Base-by-base conservation (phyloP, 2,113 vertebrate genomes). In the Nothobranchius kuhntae region DNA sequence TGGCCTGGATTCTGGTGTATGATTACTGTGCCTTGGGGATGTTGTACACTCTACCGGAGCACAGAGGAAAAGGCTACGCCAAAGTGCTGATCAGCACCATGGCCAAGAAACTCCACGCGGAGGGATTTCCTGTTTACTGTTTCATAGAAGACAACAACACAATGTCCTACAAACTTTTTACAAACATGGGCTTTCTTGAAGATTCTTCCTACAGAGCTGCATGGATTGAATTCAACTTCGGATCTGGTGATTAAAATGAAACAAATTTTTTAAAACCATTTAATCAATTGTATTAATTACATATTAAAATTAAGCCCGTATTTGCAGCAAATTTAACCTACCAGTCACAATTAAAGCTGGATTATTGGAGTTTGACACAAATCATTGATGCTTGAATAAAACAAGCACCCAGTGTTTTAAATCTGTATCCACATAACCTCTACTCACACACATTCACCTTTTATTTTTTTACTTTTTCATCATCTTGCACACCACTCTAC, bases 11-110 rank as follows among this genome's bases (percentile, higher is more conserved):
- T 6, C 78, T 92, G 10, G 0, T 81, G 2, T 79, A 54, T 38
- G 72, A 83, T n/a, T 83, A 84, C 42, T 83, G 82, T 65, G 89
- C 89, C 1, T 2, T 93, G 57, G 87, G 89, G 3, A 51, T 90
- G 0, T 50, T 93, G 52, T 89, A 92, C 77, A 89, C 86, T 2
- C 52, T 82, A 15, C 86, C 85, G 4, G 81, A 90, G 66, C 81
- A 92, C 82, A 85, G 91, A 60, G 65, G 77, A 13, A 91, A 89
- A 83, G 91, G 90, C 0, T 87, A 89, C 0, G 91, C 91, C 65
- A 92, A 89, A 76, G 38, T 80, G 2, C 0, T 93, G 72, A 48
- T 93, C 10, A 71, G 62, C 30, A 11, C 6, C 40, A 71, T 93
- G 53, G 83, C 87, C 56, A 87, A 78, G 67, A 86, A 51, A n/a